Percentiles rank a stretch among this genome's conserved stretches.
Evolutionary conservation across 2,797 vertebrate species (phyloP).

Genomic region (Agapornis canus): DNA sequence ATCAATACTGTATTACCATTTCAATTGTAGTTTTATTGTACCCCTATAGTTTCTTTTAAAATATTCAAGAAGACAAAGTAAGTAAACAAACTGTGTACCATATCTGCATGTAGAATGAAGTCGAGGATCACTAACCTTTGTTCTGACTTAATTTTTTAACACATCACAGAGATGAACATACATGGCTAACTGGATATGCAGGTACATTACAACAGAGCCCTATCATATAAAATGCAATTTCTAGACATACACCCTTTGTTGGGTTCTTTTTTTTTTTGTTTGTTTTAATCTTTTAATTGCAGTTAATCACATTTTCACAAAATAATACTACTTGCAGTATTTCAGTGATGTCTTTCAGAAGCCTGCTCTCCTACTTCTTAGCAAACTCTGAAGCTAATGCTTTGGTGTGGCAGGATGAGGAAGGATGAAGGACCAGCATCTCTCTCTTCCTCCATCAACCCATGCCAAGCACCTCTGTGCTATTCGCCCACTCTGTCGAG

Average conservation of each 20-base stretch:
- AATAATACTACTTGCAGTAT: not conserved
- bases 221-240: conserved; percentile 50
- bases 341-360: not conserved
- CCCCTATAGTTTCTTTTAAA: conserved; percentile 60
- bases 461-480: fast-evolving
- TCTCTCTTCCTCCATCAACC: not conserved
- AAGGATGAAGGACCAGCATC: not conserved
- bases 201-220: conserved; percentile 51
- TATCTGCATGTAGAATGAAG: conserved; percentile 40
- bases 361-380: not conserved
- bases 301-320: conserved; percentile 10
- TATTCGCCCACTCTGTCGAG: not conserved
- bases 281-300: not conserved
- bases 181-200: conserved; percentile 46
- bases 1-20: conserved; percentile 63
- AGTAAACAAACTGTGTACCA: conserved; percentile 51
- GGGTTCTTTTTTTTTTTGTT: not conserved
- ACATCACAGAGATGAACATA: conserved; percentile 63
- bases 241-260: not conserved
- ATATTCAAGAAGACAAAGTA: conserved; percentile 50
- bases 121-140: conserved; percentile 18
- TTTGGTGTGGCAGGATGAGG: not conserved
- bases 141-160: conserved; percentile 55
- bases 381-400: not conserved
- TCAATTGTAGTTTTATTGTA: conserved; percentile 61